Conservation (phyloP, 2,797 vertebrate genomes). For the Malurus splendens region DNA sequence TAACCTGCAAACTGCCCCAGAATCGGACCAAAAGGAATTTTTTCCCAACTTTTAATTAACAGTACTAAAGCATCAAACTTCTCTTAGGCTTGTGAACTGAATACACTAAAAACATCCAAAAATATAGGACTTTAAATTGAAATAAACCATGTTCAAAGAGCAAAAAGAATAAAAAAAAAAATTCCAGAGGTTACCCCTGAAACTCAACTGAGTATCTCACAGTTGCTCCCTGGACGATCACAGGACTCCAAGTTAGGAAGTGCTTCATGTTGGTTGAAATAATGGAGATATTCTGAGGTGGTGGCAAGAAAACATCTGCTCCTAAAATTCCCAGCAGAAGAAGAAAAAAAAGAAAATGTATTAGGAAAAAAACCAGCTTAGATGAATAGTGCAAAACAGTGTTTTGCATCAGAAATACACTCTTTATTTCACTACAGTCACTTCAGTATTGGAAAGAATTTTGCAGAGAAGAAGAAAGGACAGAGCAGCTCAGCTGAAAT, state of each 20-base stretch:
- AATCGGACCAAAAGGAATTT: neutral
- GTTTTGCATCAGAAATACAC: neutral
- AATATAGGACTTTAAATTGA: neutral
- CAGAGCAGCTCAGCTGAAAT: neutral
- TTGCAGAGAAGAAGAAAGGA: neutral
- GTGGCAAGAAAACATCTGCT: slow-evolving; percentile 36
- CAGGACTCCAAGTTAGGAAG: slow-evolving; percentile 70
- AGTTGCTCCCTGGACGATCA: slow-evolving; percentile 34
- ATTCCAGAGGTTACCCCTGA: slow-evolving; percentile 67
- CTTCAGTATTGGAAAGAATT: neutral
- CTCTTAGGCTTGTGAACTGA: neutral
- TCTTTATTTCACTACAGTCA: neutral
- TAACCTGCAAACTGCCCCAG: neutral
- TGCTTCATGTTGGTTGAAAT: slow-evolving; percentile 77
- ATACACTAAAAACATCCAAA: neutral
- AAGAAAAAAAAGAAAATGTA: neutral
- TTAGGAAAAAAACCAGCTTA: neutral
- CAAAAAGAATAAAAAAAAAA: neutral
- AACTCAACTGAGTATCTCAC: slow-evolving; percentile 71
- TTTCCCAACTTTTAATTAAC: neutral
- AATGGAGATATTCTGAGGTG: slow-evolving; percentile 72
- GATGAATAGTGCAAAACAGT: neutral
- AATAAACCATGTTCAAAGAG: neutral
- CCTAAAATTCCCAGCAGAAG: slow-evolving; percentile 11
- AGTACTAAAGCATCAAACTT: neutral